These are phyloP conservation scores for Pseudorhiza aurosa DNA, from an alignment of 30 jellyfish, hydroid and myxozoan species.

Conservation along the genomic window DNA sequence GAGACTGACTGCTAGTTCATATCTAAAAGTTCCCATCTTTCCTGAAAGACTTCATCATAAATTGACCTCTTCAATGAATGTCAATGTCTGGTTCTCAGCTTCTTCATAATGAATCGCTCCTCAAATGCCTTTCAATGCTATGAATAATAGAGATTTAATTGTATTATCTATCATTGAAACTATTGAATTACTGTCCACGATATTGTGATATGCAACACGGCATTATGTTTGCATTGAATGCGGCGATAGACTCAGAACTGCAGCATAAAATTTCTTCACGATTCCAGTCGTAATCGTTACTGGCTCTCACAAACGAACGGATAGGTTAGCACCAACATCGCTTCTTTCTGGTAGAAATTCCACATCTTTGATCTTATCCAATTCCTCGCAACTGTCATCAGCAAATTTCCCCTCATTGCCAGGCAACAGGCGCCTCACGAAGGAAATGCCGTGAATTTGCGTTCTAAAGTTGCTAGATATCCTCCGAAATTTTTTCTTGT, in stretches of 20 bases:
- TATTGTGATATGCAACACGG: constrained; percentile 1
- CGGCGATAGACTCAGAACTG: constrained; percentile 14
- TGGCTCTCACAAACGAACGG: constrained; percentile 28
- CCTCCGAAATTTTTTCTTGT: constrained; percentile 31
- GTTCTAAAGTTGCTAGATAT: constrained; percentile 34
- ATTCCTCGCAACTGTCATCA: constrained; percentile 25
- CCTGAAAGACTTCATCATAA: no score
- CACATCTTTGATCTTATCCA: constrained; percentile 21
- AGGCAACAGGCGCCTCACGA: constrained; percentile 37
- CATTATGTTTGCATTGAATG: constrained; percentile 15
- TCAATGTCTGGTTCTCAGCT: no score
- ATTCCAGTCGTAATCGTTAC: constrained; percentile 22
- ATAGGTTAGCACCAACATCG: constrained; percentile 2
- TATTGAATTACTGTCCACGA: constrained; percentile 1
- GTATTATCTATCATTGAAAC: constrained; percentile 18
- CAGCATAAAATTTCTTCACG: constrained; percentile 15
- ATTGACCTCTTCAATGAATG: no score
- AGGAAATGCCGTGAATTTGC: constrained; percentile 15
- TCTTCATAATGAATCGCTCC: not conserved
- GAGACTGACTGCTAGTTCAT: not conserved
- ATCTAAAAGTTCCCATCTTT: constrained; percentile 7
- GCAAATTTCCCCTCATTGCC: constrained; percentile 36
- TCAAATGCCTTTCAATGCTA: constrained; percentile 10
- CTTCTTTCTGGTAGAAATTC: constrained; percentile 37
- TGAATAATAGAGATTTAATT: constrained; percentile 9